Base-by-base conservation (phyloP, 2,797 vertebrate species). In the Cirrhinus mrigala region DNA sequence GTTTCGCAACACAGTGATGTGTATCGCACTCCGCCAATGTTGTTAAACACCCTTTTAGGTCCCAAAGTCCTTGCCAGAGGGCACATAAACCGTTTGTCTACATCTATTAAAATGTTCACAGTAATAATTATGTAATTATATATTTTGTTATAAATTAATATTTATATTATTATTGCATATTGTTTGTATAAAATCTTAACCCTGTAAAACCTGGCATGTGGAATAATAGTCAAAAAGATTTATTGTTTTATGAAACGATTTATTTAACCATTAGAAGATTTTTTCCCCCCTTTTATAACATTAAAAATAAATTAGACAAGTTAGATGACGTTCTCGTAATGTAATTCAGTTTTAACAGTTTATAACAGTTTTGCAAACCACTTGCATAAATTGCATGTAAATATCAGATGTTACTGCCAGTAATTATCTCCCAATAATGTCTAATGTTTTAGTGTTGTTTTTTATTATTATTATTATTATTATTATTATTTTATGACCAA, bases 1-100 rank as follows among this genome's bases (percentile, higher is more conserved):
- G 77, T 85, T 85, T 80, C 84, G 54, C 84, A 80, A 80, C n/a
- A 69, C 37, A 1, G 37, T 69, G 52, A 79, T 70, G 66, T 54
- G 48, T 66, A 46, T 78, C 48, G 24, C 27, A 15, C 44, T 79
- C 3, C 16, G 10, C 11, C 58, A 3, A 2, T 60, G 56, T 64
- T 82, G 54, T 74, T 62, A 27, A 22, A 69, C 62, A 58, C 33
- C 22, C 16, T 56, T 71, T 29, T 15, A 20, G 50, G 3, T 14
- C 12, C 24, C 54, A 50, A 60, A 62, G 24, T 64, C 44, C 44
- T 62, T 83, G 71, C 46, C 46, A 11, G 46, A 66, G 33, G 71
- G 16, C 29, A 6, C 46, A 22, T 10, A 81, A 40, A 37, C 62
- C 52, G 11, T n/a, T 22, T 50, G 1, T 24, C 44, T 50, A 14